These are phyloP conservation scores for Drosophila santomea DNA, from an alignment of 1,140 invertebrate genomes.

Conservation along the genomic window DNA sequence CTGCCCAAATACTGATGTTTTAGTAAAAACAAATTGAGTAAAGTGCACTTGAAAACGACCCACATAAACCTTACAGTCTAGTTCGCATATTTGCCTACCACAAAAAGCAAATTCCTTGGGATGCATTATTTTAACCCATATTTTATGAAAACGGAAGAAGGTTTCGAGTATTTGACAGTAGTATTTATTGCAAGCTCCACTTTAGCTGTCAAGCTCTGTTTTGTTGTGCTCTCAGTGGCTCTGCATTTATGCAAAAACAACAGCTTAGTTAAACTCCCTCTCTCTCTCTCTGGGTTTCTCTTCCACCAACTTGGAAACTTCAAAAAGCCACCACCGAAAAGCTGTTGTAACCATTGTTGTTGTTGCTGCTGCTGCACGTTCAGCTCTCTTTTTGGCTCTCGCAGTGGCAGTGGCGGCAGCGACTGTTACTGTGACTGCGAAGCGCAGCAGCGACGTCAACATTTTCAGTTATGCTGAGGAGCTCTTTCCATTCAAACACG, in stretches of 20 bases:
- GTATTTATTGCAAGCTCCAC: slow-evolving; percentile 10
- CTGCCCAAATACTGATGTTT: too few relatives aligned
- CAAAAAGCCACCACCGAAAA: slow-evolving; percentile 73
- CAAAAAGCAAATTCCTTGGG: too few relatives aligned
- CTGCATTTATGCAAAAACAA: slow-evolving; percentile 58
- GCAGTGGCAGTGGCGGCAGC: slow-evolving; percentile 20
- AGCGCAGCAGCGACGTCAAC: slow-evolving; percentile 55
- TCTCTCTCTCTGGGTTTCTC: not conserved
- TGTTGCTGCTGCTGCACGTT: slow-evolving; percentile 33
- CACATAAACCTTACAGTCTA: too few relatives aligned
- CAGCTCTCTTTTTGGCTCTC: slow-evolving; percentile 20
- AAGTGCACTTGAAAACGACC: too few relatives aligned
- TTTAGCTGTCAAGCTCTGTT: slow-evolving; percentile 58
- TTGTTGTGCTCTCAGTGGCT: slow-evolving; percentile 25
- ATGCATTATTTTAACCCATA: too few relatives aligned
- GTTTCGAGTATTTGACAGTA: too few relatives aligned
- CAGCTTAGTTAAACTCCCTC: slow-evolving; percentile 8
- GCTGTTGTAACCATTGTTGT: slow-evolving; percentile 58
- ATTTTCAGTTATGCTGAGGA: slow-evolving; percentile 79
- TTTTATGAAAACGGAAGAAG: too few relatives aligned
- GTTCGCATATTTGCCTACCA: too few relatives aligned
- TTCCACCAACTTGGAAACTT: slow-evolving; percentile 46
- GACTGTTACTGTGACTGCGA: slow-evolving; percentile 2
- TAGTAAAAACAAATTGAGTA: too few relatives aligned
- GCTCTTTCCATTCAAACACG: slow-evolving; percentile 82